These are phyloP conservation scores for Sphecodes monilicornis DNA, from an alignment of 2,888 invertebrate species.

Conservation along the genomic window DNA sequence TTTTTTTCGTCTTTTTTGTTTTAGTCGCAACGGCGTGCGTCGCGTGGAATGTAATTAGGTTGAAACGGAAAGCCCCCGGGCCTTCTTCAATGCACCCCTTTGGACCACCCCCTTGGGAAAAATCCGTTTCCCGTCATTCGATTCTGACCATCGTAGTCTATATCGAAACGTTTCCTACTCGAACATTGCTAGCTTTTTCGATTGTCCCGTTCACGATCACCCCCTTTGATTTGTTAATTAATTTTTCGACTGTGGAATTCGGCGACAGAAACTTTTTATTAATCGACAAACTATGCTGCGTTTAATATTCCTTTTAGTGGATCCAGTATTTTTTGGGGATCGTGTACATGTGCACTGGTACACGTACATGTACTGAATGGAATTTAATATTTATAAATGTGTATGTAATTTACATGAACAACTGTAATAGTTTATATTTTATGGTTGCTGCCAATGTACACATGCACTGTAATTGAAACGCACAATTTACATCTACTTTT, in stretches of 20 bases:
- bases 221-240: conserved; percentile 3
- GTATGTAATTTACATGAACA: too few relatives aligned
- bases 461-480: too few relatives aligned
- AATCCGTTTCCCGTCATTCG: conserved; percentile 17
- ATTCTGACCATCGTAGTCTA: neutral
- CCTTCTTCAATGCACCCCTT: conserved; percentile 33
- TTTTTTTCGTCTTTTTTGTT: neutral
- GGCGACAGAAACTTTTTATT: neutral
- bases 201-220: neutral
- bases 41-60: conserved; percentile 68
- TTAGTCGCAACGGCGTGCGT: conserved; percentile 3
- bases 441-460: too few relatives aligned
- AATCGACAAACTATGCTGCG: neutral
- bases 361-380: too few relatives aligned
- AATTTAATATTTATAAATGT: too few relatives aligned
- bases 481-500: too few relatives aligned
- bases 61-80: conserved; percentile 56
- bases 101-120: neutral
- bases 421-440: too few relatives aligned
- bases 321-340: neutral
- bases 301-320: neutral
- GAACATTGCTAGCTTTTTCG: neutral
- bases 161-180: neutral
- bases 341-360: neutral
- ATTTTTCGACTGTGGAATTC: neutral